These are phyloP conservation scores for Trypoxylus dichotomus DNA, from an alignment of 1,140 invertebrate genomes.

Conservation along the genomic window DNA sequence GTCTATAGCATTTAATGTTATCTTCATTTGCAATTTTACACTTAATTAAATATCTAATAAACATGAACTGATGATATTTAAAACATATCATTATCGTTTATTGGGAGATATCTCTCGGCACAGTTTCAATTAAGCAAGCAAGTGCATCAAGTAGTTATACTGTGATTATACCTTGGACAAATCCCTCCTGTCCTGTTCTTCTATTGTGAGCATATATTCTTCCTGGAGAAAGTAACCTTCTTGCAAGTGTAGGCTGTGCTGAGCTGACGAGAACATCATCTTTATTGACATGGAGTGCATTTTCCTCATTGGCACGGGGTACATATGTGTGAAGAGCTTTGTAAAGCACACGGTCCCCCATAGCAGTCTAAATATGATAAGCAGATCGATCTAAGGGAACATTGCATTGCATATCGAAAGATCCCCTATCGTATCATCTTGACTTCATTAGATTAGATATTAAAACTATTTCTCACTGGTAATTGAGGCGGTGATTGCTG, in stretches of 20 bases:
- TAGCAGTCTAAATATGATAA: slow-evolving; percentile 33
- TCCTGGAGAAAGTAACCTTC: slow-evolving; percentile 20
- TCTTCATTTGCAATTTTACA: not conserved
- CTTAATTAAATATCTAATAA: not conserved
- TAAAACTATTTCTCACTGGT: not conserved
- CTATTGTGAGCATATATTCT: slow-evolving; percentile 42
- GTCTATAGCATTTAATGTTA: not conserved
- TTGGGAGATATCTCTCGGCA: not conserved
- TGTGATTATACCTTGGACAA: slow-evolving; percentile 42
- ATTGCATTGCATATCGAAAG: not conserved
- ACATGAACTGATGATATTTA: not conserved
- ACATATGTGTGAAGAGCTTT: slow-evolving; percentile 45
- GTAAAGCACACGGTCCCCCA: slow-evolving; percentile 47
- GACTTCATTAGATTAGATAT: not conserved
- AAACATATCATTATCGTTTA: not conserved
- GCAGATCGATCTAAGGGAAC: not conserved
- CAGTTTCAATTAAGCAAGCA: slow-evolving; percentile 2
- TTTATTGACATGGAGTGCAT: slow-evolving; percentile 41
- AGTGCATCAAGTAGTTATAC: slow-evolving; percentile 1
- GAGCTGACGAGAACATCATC: slow-evolving; percentile 46
- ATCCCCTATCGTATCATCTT: not conserved
- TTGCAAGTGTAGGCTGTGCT: slow-evolving; percentile 36
- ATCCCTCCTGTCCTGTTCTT: slow-evolving; percentile 44
- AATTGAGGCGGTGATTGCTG: not conserved
- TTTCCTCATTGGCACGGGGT: slow-evolving; percentile 38